Conservation (phyloP, 2,888 invertebrate genomes). For the Ypsolopha sequella region DNA sequence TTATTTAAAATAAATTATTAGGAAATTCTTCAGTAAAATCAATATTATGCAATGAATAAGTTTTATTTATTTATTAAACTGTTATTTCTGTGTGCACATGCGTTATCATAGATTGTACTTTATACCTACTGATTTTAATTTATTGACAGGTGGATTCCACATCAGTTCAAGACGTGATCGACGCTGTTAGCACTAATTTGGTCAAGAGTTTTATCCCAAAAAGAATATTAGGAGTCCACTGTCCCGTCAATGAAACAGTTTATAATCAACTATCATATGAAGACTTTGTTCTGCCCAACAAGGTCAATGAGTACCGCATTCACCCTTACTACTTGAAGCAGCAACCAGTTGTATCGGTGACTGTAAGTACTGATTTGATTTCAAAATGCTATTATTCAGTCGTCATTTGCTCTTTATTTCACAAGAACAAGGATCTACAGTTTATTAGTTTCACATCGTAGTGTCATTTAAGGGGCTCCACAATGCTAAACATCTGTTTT, state of each 20-base stretch:
- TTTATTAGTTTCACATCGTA: too few species aligned
- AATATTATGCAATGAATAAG: too few species aligned
- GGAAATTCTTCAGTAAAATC: too few species aligned
- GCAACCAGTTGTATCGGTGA: conserved; percentile 19
- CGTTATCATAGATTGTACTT: too few species aligned
- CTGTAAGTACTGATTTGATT: background rate
- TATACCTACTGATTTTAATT: too few species aligned
- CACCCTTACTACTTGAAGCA: conserved; percentile 54
- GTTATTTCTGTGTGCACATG: too few species aligned
- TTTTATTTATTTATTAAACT: too few species aligned
- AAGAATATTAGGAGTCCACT: conserved; percentile 45
- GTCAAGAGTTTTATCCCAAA: conserved; percentile 46
- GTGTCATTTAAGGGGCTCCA: too few species aligned
- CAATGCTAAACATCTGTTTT: too few species aligned
- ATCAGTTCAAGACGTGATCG: conserved; percentile 34
- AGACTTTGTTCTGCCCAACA: conserved; percentile 69
- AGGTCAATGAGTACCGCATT: conserved; percentile 62
- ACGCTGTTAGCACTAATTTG: conserved; percentile 36
- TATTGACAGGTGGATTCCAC: conserved; percentile 33
- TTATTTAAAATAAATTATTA: background rate
- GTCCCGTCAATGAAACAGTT: conserved; percentile 41
- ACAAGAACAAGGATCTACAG: too few species aligned
- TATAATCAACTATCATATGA: conserved; percentile 59
- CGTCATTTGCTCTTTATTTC: too few species aligned
- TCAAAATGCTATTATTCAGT: too few species aligned